phyloP scores from a whole-genome alignment of 2,113 vertebrate genomes.

The Nothocercus julius region DNA sequence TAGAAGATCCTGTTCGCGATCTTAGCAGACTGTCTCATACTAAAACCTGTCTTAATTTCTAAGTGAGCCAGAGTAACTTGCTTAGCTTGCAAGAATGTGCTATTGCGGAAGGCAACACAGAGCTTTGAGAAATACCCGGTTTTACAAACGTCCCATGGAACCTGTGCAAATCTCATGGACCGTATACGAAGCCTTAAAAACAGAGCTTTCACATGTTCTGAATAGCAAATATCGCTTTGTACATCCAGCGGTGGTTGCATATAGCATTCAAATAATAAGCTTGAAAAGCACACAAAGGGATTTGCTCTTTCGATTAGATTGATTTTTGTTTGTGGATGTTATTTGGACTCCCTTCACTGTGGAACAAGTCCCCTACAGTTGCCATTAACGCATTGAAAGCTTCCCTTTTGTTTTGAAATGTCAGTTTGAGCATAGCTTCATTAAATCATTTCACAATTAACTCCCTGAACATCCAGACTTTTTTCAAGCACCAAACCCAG shows the following conservation, averaged over 20 bases:
- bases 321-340: constrained; percentile 74
- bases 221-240: constrained; percentile 11
- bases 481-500: constrained; percentile 58
- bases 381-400: constrained; percentile 72
- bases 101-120: neutral
- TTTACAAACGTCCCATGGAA: constrained; percentile 30
- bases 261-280: constrained; percentile 71
- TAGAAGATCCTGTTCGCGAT: constrained; percentile 27
- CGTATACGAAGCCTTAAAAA: constrained; percentile 6
- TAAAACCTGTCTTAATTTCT: constrained; percentile 32
- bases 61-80: constrained; percentile 33
- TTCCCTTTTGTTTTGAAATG: constrained; percentile 75
- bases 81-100: constrained; percentile 33
- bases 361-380: constrained; percentile 73
- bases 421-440: constrained; percentile 71
- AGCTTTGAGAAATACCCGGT: neutral
- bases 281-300: constrained; percentile 67
- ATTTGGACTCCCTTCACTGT: constrained; percentile 67
- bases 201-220: neutral
- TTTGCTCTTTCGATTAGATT: constrained; percentile 72
- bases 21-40: constrained; percentile 45
- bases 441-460: constrained; percentile 74
- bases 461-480: constrained; percentile 65
- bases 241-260: constrained; percentile 26
- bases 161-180: constrained; percentile 9